Evolutionary conservation across 2,888 invertebrate species (phyloP).

Genomic region (Neria commutata): DNA sequence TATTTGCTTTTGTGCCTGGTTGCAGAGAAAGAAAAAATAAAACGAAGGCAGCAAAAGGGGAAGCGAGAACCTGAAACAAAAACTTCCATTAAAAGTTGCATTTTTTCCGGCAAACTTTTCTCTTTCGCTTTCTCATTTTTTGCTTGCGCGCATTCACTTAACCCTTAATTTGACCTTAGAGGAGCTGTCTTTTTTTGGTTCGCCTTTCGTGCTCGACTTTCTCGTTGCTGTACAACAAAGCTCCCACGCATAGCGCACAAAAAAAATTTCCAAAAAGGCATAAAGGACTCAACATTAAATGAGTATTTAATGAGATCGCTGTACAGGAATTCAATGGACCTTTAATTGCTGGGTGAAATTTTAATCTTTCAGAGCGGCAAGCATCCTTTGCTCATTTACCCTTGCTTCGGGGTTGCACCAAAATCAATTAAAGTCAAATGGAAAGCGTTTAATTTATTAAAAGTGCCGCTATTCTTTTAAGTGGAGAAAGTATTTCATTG

Average conservation of each 20-base stretch:
- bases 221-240: no score
- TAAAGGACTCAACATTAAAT: not conserved
- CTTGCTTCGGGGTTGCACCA: no score
- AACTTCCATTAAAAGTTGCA: not conserved
- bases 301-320: not conserved
- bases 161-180: not conserved
- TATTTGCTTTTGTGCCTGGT: conserved; percentile 1
- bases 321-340: not conserved
- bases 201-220: no score
- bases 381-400: no score
- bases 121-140: not conserved
- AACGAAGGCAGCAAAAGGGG: conserved; percentile 1
- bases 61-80: not conserved
- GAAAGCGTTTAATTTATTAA: no score
- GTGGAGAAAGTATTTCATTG: no score
- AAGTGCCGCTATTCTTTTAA: no score
- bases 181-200: no score
- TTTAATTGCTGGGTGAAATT: conserved; percentile 2
- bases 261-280: not conserved
- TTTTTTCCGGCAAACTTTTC: not conserved
- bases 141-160: not conserved
- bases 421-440: no score
- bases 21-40: conserved; percentile 3
- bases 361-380: no score
- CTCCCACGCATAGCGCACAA: not conserved